phyloP scores from a whole-genome alignment of 2,888 invertebrate genomes.

The Cecidostiba fungosa region DNA sequence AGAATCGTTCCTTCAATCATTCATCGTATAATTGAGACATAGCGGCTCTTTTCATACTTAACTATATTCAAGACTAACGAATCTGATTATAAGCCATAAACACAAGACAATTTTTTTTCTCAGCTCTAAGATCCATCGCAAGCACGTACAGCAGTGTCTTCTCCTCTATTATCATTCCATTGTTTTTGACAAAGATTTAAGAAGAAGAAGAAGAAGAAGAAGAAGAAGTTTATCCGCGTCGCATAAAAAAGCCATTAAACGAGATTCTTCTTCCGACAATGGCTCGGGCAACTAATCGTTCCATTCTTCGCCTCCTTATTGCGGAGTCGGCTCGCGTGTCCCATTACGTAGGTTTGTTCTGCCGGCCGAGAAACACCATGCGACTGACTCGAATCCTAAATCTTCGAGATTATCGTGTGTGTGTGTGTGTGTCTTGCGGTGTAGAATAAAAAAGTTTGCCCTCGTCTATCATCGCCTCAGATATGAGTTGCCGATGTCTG shows the following conservation, averaged over 20 bases:
- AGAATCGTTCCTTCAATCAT: conserved; percentile 42
- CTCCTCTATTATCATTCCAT: background rate
- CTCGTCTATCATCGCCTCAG: conserved; percentile 53
- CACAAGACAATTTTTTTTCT: background rate
- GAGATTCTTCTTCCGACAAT: conserved; percentile 44
- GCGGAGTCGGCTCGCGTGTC: conserved; percentile 51
- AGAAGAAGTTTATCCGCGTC: conserved; percentile 19
- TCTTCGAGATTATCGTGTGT: too few species aligned
- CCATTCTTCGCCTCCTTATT: conserved; percentile 49
- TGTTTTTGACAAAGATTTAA: conserved; percentile 6
- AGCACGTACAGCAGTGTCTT: background rate
- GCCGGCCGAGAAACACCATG: conserved; percentile 36
- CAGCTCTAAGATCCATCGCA: background rate
- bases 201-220: conserved; percentile 13
- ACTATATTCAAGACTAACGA: background rate
- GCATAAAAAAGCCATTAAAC: conserved; percentile 32
- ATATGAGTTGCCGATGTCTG: background rate
- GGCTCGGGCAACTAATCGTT: conserved; percentile 44
- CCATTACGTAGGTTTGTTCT: conserved; percentile 49
- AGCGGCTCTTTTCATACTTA: background rate
- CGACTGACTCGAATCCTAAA: conserved; percentile 56
- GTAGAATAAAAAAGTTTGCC: conserved; percentile 18
- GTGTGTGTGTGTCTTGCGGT: too few species aligned
- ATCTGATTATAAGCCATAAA: background rate
- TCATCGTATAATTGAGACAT: conserved; percentile 45